These are phyloP conservation scores for Glyptemys insculpta DNA, from an alignment of 2,797 vertebrate species.

Conservation along the genomic window DNA sequence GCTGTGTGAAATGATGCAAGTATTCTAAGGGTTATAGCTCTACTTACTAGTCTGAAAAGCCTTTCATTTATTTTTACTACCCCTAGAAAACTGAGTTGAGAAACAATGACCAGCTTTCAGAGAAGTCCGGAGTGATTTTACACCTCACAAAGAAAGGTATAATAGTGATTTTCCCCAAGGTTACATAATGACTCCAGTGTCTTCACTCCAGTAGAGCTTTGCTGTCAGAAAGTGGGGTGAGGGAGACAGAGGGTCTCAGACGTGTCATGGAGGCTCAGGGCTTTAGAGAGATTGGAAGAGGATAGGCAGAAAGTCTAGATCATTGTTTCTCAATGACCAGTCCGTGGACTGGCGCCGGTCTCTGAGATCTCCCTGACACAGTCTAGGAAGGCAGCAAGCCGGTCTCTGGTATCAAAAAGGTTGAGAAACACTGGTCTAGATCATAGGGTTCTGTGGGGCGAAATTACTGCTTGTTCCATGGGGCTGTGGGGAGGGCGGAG, in stretches of 20 bases:
- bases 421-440: conserved; percentile 21
- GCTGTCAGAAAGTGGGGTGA: neutral
- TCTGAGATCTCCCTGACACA: neutral
- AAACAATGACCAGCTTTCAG: conserved; percentile 2
- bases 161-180: conserved; percentile 33
- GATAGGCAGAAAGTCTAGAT: neutral
- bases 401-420: neutral
- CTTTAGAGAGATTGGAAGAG: neutral
- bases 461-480: neutral
- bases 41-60: neutral
- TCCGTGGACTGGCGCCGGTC: neutral
- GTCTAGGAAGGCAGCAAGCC: neutral
- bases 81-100: conserved; percentile 16
- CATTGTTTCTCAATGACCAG: neutral
- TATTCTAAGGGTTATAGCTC: neutral
- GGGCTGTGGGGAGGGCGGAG: neutral
- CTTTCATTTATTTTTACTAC: neutral
- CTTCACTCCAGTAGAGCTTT: conserved; percentile 17
- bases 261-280: conserved; percentile 5
- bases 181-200: neutral
- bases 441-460: neutral
- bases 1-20: conserved; percentile 7
- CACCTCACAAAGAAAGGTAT: neutral
- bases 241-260: neutral
- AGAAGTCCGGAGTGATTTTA: neutral